Base-by-base conservation (phyloP, 2,113 vertebrate genomes). In the Gila orcuttii region DNA sequence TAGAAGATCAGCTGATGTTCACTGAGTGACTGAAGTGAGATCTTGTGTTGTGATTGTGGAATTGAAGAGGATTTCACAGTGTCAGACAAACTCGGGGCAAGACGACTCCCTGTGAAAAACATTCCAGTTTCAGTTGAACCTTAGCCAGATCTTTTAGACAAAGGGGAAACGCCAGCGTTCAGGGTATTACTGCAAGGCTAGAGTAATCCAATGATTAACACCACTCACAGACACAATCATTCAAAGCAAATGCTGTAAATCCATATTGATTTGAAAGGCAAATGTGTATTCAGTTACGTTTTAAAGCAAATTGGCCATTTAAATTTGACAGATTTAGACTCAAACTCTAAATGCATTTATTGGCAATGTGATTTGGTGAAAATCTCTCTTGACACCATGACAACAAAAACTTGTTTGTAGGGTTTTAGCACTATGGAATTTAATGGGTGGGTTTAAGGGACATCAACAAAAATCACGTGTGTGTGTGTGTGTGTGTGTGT, bases 61-160 rank as follows among this genome's bases (percentile, higher is more conserved):
- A 23, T 36, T 21, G 2, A 87, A 74, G 57, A 74, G 8, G 68
- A 64, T 77, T 85, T 57, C 28, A 36, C 12, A 28, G 39, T 47
- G 28, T n/a, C 36, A 50, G 33, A 55, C 15, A 83, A 45, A 81
- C 39, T 81, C 25, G 6, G 60, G 39, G 79, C 42, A 50, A 75
- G 39, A 8, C n/a, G n/a, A 64, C 59, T 81, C 59, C n/a, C 59
- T 79, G 55, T 64, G 64, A 86, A 87, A 87, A 88, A 85, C 89
- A 83, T 59, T 71, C 59, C 83, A 93, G 94, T 94, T 95, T 95
- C 93, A 92, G 86, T 94, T 95, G 94, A 95, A 91, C 74, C 0
- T 47, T 59, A 69, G 94, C 94, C 94, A 94, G 89, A 74, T 76
- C 45, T 25, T 64, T 85, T 0, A 81, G 83, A 91, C 91, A 60